Conservation (phyloP, 2,113 vertebrate species). For the Garra rufa region DNA sequence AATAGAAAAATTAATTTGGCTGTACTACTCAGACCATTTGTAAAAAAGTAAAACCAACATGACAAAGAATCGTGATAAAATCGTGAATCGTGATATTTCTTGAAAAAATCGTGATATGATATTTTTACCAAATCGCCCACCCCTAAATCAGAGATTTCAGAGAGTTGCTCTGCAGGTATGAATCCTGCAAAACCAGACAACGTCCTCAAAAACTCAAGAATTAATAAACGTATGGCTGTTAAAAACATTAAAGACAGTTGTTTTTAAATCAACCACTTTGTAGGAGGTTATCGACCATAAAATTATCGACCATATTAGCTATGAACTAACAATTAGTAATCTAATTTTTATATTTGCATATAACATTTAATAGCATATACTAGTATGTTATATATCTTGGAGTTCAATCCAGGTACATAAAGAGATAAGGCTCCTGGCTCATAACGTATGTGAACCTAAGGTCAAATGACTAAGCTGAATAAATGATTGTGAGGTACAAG, state of each 20-base stretch:
- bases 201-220: background rate
- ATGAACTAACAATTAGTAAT: no score
- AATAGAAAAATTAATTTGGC: no score
- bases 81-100: no score
- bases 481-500: background rate
- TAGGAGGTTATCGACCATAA: no score
- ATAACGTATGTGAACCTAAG: background rate
- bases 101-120: no score
- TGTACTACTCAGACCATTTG: no score
- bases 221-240: background rate
- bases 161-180: background rate
- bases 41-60: no score
- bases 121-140: no score
- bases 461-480: background rate
- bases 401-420: background rate
- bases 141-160: background rate
- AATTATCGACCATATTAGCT: no score
- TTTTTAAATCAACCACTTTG: background rate
- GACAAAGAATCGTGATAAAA: no score
- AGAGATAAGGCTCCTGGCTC: background rate
- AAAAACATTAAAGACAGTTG: background rate
- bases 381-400: background rate
- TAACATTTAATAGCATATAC: no score
- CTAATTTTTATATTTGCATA: no score
- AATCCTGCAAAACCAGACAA: background rate